A percentile compares a stretch with the other conserved stretches of the same genome.
phyloP scores from a whole-genome alignment of 1,140 invertebrate genomes.

The Hycleus cichorii region DNA sequence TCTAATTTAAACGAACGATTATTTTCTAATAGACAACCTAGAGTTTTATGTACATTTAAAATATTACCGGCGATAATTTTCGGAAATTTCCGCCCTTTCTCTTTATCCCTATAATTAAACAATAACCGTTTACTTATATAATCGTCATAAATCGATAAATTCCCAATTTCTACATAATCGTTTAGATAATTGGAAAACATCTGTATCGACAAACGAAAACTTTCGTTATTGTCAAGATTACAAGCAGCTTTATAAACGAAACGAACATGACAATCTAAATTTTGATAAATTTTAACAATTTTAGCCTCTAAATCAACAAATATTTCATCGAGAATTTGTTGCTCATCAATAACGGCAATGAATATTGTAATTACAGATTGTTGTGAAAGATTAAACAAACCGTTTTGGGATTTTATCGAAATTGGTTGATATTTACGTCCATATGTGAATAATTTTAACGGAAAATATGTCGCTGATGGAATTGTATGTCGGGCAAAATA shows the following conservation, averaged over 20 bases:
- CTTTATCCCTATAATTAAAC: slow-evolving; percentile 46
- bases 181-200: slow-evolving; percentile 54
- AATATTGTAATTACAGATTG: slow-evolving; percentile 53
- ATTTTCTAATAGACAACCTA: slow-evolving; percentile 59
- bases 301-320: slow-evolving; percentile 44
- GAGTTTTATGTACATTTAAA: slow-evolving; percentile 54
- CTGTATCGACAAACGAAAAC: slow-evolving; percentile 54
- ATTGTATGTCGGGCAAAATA: slow-evolving; percentile 55
- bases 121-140: slow-evolving; percentile 62
- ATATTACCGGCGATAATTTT: slow-evolving; percentile 55
- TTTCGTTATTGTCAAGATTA: slow-evolving; percentile 52
- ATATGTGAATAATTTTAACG: slow-evolving; percentile 52
- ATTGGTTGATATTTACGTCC: slow-evolving; percentile 56
- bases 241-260: slow-evolving; percentile 48
- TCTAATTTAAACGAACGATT: slow-evolving; percentile 26
- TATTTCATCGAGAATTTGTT: slow-evolving; percentile 29
- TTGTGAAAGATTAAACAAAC: slow-evolving; percentile 56
- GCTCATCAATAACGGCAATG: slow-evolving; percentile 41
- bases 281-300: slow-evolving; percentile 47
- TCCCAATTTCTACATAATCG: slow-evolving; percentile 56
- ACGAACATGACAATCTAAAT: slow-evolving; percentile 54
- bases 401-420: slow-evolving; percentile 29
- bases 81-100: slow-evolving; percentile 47
- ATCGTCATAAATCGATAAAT: slow-evolving; percentile 53
- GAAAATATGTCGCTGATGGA: slow-evolving; percentile 45